phyloP scores from a whole-genome alignment of 1,140 invertebrate genomes.

The Ylistrum balloti region DNA sequence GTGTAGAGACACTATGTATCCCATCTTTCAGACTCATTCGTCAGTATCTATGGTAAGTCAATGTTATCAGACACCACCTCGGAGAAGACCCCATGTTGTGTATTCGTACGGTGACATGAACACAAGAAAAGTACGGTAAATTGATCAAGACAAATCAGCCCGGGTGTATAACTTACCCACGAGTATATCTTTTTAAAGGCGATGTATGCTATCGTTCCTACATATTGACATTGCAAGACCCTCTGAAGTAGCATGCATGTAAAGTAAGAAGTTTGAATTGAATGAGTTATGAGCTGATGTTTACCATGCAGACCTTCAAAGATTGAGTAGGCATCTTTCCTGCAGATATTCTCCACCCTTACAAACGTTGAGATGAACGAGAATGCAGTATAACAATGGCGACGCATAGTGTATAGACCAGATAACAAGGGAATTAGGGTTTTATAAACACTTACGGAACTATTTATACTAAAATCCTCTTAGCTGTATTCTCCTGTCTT shows the following conservation, averaged over 20 bases:
- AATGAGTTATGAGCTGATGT: constrained; percentile 15
- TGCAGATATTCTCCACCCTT: constrained; percentile 2
- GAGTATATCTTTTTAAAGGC: neutral
- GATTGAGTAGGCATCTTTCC: neutral
- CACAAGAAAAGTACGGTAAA: neutral
- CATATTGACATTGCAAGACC: neutral
- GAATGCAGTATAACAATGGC: neutral
- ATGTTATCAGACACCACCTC: neutral
- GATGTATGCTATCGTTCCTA: neutral
- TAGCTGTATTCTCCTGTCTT: neutral
- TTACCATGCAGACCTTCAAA: constrained; percentile 19
- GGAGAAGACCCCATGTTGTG: neutral
- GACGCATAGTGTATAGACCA: neutral
- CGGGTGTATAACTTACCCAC: constrained; percentile 5
- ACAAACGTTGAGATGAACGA: constrained; percentile 21
- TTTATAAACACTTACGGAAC: neutral
- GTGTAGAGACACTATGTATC: neutral
- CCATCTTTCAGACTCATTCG: neutral
- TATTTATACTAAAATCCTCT: constrained; percentile 34
- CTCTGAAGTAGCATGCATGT: constrained; percentile 1
- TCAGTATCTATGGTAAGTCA: neutral
- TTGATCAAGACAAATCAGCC: neutral
- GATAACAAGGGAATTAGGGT: constrained; percentile 18
- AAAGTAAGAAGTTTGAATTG: neutral
- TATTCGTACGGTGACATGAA: neutral